phyloP scores from a whole-genome alignment of 2,888 invertebrate genomes.

The Hofmannophila pseudospretella region DNA sequence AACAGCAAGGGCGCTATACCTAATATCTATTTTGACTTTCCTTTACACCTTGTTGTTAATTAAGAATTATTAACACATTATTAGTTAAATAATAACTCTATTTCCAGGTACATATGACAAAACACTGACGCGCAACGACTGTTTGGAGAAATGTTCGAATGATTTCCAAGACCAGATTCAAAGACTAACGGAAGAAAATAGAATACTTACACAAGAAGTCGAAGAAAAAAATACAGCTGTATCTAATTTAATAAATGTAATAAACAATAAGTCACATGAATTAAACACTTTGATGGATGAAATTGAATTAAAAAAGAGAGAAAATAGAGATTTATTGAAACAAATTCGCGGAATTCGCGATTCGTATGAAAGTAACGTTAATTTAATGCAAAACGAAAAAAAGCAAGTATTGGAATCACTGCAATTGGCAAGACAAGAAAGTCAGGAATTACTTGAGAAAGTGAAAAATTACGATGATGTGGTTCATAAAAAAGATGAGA shows the following conservation, averaged over 20 bases:
- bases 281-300: conserved; percentile 38
- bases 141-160: conserved; percentile 46
- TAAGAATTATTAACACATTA: too few relatives aligned
- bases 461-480: conserved; percentile 37
- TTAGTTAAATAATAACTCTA: not conserved
- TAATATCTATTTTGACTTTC: too few relatives aligned
- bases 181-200: conserved; percentile 37
- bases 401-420: conserved; percentile 33
- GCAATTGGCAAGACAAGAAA: conserved; percentile 46
- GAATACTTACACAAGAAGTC: conserved; percentile 29
- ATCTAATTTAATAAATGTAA: conserved; percentile 39
- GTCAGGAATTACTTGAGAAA: conserved; percentile 45
- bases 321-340: conserved; percentile 33
- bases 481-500: conserved; percentile 27
- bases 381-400: conserved; percentile 42
- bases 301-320: conserved; percentile 34
- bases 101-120: conserved; percentile 48
- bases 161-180: conserved; percentile 34
- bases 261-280: conserved; percentile 48
- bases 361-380: conserved; percentile 31
- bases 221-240: conserved; percentile 41
- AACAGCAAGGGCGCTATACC: too few relatives aligned
- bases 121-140: conserved; percentile 38
- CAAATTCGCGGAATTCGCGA: conserved; percentile 36
- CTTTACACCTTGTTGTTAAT: too few relatives aligned